Conservation (phyloP, 2,797 vertebrate genomes). For the Hylomyscus alleni region DNA sequence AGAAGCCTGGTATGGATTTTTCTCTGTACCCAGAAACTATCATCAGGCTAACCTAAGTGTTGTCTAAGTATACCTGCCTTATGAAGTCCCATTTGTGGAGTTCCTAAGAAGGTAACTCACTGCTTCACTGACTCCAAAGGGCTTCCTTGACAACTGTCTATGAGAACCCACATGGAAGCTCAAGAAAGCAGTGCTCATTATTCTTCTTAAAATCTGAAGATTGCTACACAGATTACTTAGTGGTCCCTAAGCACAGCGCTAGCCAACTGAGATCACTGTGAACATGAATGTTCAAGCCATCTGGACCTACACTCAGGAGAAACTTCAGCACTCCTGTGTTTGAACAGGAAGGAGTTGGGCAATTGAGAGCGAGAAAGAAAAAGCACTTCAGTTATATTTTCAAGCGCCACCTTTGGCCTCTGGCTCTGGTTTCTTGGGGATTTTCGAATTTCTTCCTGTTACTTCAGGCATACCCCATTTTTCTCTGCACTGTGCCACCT, state of each 20-base stretch:
- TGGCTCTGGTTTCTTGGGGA: background rate
- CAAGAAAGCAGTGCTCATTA: background rate
- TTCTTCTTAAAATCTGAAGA: background rate
- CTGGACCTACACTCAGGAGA: background rate
- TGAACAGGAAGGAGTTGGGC: background rate
- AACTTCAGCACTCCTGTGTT: background rate
- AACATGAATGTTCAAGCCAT: background rate
- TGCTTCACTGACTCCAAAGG: background rate
- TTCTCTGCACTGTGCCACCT: background rate
- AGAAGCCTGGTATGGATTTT: background rate
- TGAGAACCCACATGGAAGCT: background rate
- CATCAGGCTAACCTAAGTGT: background rate
- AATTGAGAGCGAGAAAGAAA: background rate
- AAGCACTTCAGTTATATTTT: background rate
- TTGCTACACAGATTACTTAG: too few relatives aligned
- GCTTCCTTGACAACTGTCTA: background rate
- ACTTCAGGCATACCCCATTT: background rate
- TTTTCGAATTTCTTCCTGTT: background rate
- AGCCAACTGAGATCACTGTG: conserved; percentile 1
- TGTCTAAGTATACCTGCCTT: background rate
- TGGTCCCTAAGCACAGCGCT: background rate
- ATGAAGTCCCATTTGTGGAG: background rate
- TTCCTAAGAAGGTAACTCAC: background rate
- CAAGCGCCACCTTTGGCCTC: background rate
- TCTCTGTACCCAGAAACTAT: background rate